Percentiles rank a stretch among this genome's conserved stretches.
Conservation (phyloP, 2,888 invertebrate species). For the Caenorhabditis sp. region DNA sequence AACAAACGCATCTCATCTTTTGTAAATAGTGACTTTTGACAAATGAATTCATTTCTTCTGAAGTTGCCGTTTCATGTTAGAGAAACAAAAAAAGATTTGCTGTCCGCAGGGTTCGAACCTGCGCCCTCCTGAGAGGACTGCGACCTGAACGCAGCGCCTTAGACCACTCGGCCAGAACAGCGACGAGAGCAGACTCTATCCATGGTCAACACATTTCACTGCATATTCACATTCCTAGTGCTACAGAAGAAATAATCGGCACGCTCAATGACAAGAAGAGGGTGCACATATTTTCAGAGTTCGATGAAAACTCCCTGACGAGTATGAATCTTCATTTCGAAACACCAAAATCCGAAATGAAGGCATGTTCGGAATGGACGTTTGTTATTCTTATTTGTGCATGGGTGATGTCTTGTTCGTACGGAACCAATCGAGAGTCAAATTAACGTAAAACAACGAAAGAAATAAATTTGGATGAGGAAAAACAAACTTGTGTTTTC, state of each 20-base stretch:
- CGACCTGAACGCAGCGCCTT: constrained; percentile 91
- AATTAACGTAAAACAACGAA: constrained; percentile 40
- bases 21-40: constrained; percentile 30
- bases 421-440: constrained; percentile 27
- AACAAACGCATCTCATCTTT: constrained; percentile 19
- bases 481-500: constrained; percentile 1
- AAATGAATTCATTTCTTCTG: constrained; percentile 16
- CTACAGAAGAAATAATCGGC: no score
- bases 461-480: constrained; percentile 2
- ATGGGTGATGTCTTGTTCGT: not conserved
- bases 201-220: not conserved
- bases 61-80: not conserved
- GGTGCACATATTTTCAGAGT: no score
- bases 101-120: constrained; percentile 78
- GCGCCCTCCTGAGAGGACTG: constrained; percentile 86
- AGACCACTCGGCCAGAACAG: constrained; percentile 89
- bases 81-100: constrained; percentile 46
- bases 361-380: constrained; percentile 11
- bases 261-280: no score
- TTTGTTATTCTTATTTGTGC: constrained; percentile 27
- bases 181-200: constrained; percentile 84
- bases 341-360: not conserved
- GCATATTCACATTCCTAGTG: no score
- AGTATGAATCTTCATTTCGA: not conserved
- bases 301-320: no score